Evolutionary conservation across 1,140 invertebrate genomes (phyloP), one percentile per base, ranked within the genome.

Genomic region (Tigriopus japonicus): DNA sequence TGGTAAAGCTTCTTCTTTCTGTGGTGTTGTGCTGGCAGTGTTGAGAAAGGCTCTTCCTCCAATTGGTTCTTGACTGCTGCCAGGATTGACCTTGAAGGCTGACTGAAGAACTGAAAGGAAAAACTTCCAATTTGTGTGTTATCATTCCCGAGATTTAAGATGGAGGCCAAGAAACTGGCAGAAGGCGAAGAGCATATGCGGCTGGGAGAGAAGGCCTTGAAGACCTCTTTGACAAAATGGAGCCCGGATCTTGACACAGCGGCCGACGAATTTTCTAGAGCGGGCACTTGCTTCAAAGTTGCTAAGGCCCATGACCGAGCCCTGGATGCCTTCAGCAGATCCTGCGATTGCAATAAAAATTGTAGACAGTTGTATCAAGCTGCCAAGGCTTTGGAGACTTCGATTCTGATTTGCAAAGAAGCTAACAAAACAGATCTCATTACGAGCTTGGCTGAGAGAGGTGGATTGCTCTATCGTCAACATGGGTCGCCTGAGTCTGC

Each of bases 181-280:
- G 52, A 54, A 24, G 52, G 17, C 14, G 17, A 21, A 24, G 52
- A 54, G 24, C 15, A 17, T 24, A 54, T 54, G n/a, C 15, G 23
- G 3, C 6, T 21, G 24, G 52, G 15, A 3, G 52, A 54, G 24
- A 54, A 54, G 24, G 15, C 15, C 17, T 54, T 54, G 24, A 54
- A 54, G 24, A 54, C 52, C 15, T 54, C 52, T 1, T n/a, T 54
- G 52, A 21, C 49, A 10, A 59, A 59, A 28, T 59, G 28, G 17
- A 59, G 12, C 10, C 41, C 41, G 13, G 58, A 59, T 15, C 49
- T 19, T 15, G 58, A 59, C n/a, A 49, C 58, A 15, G 58, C 58
- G 12, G 58, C 42, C 14, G 58, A 59, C 19, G 41, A 49, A 19
- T 49, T 17, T 9, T 42, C 17, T 15, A 3, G 42, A 59, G 58